Conservation (phyloP, 2,888 invertebrate species). For the Sipha maydis region DNA sequence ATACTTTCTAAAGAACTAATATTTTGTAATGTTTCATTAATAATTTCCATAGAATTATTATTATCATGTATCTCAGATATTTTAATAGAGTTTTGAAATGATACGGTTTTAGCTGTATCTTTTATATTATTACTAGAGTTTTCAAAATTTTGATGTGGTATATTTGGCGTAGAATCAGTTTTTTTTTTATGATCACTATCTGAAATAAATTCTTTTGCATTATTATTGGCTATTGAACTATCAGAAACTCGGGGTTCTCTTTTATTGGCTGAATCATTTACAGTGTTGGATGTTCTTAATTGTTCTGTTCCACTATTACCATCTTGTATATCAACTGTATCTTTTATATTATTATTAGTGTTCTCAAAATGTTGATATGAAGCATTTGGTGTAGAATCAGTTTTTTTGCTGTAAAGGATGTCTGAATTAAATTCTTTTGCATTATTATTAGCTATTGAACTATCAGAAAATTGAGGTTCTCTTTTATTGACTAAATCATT, state of each 20-base stretch:
- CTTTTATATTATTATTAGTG: too few relatives aligned
- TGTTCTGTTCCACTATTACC: background rate
- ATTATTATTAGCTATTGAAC: background rate
- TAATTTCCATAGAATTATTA: background rate
- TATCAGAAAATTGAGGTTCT: too few relatives aligned
- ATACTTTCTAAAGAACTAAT: background rate
- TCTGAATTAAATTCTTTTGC: too few relatives aligned
- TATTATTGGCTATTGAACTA: background rate
- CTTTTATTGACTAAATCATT: too few relatives aligned
- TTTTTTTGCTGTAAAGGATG: background rate
- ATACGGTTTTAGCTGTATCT: background rate
- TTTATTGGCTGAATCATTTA: too few relatives aligned
- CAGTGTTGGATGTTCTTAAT: background rate
- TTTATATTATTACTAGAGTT: background rate
- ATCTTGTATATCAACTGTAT: background rate
- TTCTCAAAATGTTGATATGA: background rate
- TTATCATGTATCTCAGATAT: background rate
- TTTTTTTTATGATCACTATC: background rate
- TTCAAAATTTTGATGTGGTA: background rate
- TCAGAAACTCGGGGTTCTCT: too few relatives aligned
- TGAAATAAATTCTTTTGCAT: background rate
- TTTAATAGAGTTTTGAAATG: background rate
- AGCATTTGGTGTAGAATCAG: background rate
- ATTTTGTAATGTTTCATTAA: background rate
- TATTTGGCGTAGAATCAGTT: background rate